Evolutionary conservation across 2,888 invertebrate genomes (phyloP), one percentile per base, ranked within the genome.

Genomic region (Acleris literana): DNA sequence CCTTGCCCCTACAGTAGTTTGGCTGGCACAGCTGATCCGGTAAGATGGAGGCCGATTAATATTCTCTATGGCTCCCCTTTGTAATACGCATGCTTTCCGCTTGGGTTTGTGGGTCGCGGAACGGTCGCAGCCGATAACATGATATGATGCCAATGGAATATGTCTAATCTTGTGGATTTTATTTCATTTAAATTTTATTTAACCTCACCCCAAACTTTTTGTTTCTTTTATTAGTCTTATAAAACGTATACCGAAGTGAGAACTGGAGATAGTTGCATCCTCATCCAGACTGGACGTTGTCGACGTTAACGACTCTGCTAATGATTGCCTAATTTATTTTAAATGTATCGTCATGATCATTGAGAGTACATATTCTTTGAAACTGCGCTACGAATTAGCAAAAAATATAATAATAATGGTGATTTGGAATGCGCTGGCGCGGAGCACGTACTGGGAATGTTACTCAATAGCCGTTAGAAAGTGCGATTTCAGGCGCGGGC

Each of bases 391-490:
- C 56, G 63, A 69, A 70, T 67, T 67, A 68, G 70, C 68, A 75
- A 76, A 81, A 78, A 76, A 39, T 43, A 54, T 57, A 39, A 55
- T 60, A 70, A 59, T 69, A 72, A 75, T 71, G 71, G 76, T 72
- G 72, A 81, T 74, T 77, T 70, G 74, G 81, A 83, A 82, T 83
- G 79, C 79, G 74, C 72, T 73, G 73, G 71, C 57, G 73, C 76
- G 72, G 72, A 61, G 79, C 78, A 77, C 79, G 71, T 74, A 76
- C 77, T 76, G 74, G 80, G 77, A 80, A 81, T 75, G 82, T 87
- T 87, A 85, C 85, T 79, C 85, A 87, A 87, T 80, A 81, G 81
- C 79, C 77, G 82, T 85, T 84, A 87, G 87, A 87, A 87, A 87
- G 86, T 83, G 80, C 80, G 83, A 84, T 83, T 84, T 85, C 82